Conservation (phyloP, 2,888 invertebrate species). For the Clepsis dumicolana region DNA sequence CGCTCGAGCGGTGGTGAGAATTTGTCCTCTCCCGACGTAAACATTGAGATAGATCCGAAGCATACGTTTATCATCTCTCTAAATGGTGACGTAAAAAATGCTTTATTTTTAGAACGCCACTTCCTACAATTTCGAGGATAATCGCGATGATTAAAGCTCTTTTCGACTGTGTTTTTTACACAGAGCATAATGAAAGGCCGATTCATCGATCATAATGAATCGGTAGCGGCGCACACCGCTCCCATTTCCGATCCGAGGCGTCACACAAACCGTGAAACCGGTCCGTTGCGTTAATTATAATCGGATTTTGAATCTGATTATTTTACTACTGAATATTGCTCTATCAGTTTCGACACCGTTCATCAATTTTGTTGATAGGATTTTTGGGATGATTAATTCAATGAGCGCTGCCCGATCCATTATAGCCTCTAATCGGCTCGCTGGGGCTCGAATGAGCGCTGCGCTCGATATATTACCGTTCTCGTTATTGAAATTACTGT, state of each 20-base stretch:
- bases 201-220: slow-evolving; percentile 83
- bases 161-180: slow-evolving; percentile 64
- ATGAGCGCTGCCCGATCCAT: slow-evolving; percentile 62
- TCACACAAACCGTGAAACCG: slow-evolving; percentile 69
- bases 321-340: slow-evolving; percentile 75
- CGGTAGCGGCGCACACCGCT: slow-evolving; percentile 66
- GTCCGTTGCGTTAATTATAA: slow-evolving; percentile 80
- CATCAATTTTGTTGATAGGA: slow-evolving; percentile 75
- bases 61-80: slow-evolving; percentile 1
- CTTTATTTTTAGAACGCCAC: slow-evolving; percentile 59
- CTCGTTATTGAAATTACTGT: slow-evolving; percentile 33
- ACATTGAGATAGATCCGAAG: slow-evolving; percentile 3
- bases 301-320: slow-evolving; percentile 78
- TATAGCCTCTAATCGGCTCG: slow-evolving; percentile 55
- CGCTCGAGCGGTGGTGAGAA: slow-evolving; percentile 55
- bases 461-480: slow-evolving; percentile 41
- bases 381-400: slow-evolving; percentile 74
- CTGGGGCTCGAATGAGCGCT: slow-evolving; percentile 44
- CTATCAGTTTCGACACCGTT: slow-evolving; percentile 71
- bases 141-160: slow-evolving; percentile 69
- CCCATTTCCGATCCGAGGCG: slow-evolving; percentile 74
- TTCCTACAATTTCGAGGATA: slow-evolving; percentile 68
- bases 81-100: slow-evolving; percentile 18
- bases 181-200: slow-evolving; percentile 70
- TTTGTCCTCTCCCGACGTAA: slow-evolving; percentile 15